phyloP scores from a whole-genome alignment of 2,888 invertebrate genomes.

The Pristionchus entomophagus region DNA sequence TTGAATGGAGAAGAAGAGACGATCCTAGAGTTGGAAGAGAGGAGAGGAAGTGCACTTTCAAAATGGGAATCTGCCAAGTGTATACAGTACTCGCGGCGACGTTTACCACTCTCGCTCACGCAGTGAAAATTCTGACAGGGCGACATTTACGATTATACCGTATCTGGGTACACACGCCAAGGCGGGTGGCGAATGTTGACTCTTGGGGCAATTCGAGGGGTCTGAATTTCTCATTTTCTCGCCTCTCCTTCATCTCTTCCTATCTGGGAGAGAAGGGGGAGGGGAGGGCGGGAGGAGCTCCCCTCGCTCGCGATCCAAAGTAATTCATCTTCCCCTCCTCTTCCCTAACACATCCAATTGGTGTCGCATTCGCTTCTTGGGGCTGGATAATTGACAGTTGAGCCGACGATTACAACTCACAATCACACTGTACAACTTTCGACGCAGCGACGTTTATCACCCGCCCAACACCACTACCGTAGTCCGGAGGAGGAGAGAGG shows the following conservation, averaged over 20 bases:
- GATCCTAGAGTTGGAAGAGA: conserved; percentile 14
- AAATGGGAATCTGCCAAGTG: neutral
- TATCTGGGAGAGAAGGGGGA: neutral
- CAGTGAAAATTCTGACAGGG: conserved; percentile 1
- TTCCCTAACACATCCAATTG: conserved; percentile 35
- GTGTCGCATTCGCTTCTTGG: conserved; percentile 4
- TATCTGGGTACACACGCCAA: neutral
- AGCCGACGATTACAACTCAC: neutral
- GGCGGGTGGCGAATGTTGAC: conserved; percentile 16
- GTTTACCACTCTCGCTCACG: conserved; percentile 13
- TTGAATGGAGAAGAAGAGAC: neutral
- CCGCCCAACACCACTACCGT: neutral
- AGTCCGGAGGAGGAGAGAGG: neutral
- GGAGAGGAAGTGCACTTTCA: conserved; percentile 18
- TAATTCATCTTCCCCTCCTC: conserved; percentile 33
- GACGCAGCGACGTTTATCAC: neutral
- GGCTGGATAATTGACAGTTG: conserved; percentile 19
- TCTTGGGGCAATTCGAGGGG: conserved; percentile 25
- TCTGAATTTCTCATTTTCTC: conserved; percentile 38
- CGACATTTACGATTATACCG: conserved; percentile 18
- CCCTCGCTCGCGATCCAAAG: neutral
- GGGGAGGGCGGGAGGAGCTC: neutral
- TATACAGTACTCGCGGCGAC: neutral
- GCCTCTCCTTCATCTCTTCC: neutral
- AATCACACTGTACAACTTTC: neutral